Percentiles rank a stretch among this genome's conserved stretches.
Conservation (phyloP, 1,140 invertebrate genomes). For the Pseudomyrmex dendroicus region DNA sequence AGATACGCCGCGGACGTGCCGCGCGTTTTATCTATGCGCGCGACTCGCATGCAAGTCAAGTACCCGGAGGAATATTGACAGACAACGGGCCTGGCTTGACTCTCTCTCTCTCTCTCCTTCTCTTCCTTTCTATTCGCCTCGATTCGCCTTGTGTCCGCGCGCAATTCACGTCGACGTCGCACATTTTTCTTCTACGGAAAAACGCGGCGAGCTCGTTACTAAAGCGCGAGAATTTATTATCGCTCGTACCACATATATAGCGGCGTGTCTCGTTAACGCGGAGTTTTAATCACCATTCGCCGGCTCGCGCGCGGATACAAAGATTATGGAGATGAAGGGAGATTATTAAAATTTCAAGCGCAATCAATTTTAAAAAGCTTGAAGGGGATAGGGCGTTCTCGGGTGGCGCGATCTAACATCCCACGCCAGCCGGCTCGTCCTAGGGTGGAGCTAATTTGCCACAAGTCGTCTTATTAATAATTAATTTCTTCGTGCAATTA, state of each 20-base stretch:
- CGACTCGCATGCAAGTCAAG: conserved; percentile 64
- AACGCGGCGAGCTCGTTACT: conserved; percentile 42
- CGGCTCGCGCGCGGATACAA: conserved; percentile 38
- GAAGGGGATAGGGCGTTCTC: not conserved
- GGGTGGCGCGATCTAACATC: not conserved
- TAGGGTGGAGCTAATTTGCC: not conserved
- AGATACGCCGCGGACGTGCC: conserved; percentile 57
- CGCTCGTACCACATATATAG: conserved; percentile 1
- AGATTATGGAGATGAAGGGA: conserved; percentile 31
- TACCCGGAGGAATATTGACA: conserved; percentile 60
- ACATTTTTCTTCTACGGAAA: conserved; percentile 36
- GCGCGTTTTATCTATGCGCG: conserved; percentile 66
- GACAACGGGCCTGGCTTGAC: conserved; percentile 34
- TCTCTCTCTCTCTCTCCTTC: not conserved
- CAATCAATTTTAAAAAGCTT: conserved; percentile 42
- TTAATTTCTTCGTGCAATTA: not conserved
- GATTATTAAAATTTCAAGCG: conserved; percentile 45
- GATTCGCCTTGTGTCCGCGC: conserved; percentile 14
- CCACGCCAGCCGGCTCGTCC: not conserved
- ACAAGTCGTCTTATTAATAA: not conserved
- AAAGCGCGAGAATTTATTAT: conserved; percentile 55
- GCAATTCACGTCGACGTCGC: conserved; percentile 41
- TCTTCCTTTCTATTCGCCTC: not conserved
- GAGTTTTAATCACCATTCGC: conserved; percentile 49
- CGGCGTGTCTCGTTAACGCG: conserved; percentile 44